Conservation (phyloP, 2,888 invertebrate species). For the Galeopsomyia nigrocyanea region DNA sequence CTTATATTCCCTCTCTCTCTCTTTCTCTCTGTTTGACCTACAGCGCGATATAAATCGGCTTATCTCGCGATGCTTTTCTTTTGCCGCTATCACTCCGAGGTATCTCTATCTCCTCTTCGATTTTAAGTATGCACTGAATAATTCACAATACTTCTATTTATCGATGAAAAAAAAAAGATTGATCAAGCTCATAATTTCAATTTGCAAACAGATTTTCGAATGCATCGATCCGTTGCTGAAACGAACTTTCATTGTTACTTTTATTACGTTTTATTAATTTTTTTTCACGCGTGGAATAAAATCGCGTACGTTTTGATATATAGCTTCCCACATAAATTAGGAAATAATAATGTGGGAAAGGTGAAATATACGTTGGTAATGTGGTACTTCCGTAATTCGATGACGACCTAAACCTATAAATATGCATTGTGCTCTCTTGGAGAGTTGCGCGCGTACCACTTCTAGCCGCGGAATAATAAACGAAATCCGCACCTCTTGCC, state of each 20-base stretch:
- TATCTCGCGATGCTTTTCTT: conserved; percentile 13
- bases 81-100: too few species aligned
- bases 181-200: too few species aligned
- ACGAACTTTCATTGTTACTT: too few species aligned
- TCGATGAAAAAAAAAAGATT: too few species aligned
- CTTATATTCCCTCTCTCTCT: not conserved
- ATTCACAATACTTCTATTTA: too few species aligned
- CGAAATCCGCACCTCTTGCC: not conserved
- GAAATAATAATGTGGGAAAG: conserved; percentile 10
- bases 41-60: conserved; percentile 33
- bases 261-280: too few species aligned
- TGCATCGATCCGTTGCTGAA: too few species aligned
- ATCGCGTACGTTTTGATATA: too few species aligned
- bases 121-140: not conserved
- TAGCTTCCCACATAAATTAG: too few species aligned
- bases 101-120: conserved; percentile 2
- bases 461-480: conserved; percentile 17
- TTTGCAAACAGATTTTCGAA: too few species aligned
- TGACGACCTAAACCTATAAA: conserved; percentile 2
- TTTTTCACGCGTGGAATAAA: too few species aligned
- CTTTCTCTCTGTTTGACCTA: conserved; percentile 12
- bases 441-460: not conserved
- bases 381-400: conserved; percentile 1
- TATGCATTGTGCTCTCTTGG: conserved; percentile 12
- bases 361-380: not conserved